A percentile compares a stretch with the other conserved stretches of the same genome.
phyloP scores from a whole-genome alignment of 2,797 vertebrate genomes.

The Betta splendens region DNA sequence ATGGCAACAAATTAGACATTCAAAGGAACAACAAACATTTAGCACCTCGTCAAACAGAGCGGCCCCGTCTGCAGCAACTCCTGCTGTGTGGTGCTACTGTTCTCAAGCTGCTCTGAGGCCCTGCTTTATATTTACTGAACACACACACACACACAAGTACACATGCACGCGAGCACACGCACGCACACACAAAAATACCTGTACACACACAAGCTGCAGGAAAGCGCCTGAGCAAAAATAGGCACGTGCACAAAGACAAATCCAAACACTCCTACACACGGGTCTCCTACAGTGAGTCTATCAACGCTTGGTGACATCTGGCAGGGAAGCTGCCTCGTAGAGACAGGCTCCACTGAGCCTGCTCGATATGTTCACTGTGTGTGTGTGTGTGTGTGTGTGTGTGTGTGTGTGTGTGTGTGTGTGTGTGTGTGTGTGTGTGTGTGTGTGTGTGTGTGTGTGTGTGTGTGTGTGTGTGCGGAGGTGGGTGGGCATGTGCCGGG shows the following conservation, averaged over 20 bases:
- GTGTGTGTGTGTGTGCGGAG: slow-evolving; percentile 30
- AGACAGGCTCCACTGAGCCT: slow-evolving; percentile 64
- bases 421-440: slow-evolving; percentile 12
- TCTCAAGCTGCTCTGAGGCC: slow-evolving; percentile 64
- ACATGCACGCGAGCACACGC: slow-evolving; percentile 14
- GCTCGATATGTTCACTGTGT: slow-evolving; percentile 48
- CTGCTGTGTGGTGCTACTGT: slow-evolving; percentile 64
- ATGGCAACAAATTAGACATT: slow-evolving; percentile 73
- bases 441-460: slow-evolving; percentile 9
- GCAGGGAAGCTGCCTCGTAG: slow-evolving; percentile 76
- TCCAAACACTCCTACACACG: slow-evolving; percentile 60
- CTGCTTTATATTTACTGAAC: slow-evolving; percentile 43
- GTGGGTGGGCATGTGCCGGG: slow-evolving; percentile 50
- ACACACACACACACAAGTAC: slow-evolving; percentile 6
- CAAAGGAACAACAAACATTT: slow-evolving; percentile 75
- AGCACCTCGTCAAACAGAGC: slow-evolving; percentile 75
- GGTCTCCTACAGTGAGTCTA: slow-evolving; percentile 64
- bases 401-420: no score
- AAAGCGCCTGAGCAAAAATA: no score
- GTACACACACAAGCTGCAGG: no score
- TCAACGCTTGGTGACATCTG: slow-evolving; percentile 86
- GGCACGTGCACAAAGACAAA: slow-evolving; percentile 26
- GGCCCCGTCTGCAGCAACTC: slow-evolving; percentile 62
- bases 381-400: no score
- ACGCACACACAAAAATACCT: slow-evolving; percentile 7